Base-by-base conservation (phyloP, 1,140 invertebrate genomes). In the Megalopta genalis region DNA sequence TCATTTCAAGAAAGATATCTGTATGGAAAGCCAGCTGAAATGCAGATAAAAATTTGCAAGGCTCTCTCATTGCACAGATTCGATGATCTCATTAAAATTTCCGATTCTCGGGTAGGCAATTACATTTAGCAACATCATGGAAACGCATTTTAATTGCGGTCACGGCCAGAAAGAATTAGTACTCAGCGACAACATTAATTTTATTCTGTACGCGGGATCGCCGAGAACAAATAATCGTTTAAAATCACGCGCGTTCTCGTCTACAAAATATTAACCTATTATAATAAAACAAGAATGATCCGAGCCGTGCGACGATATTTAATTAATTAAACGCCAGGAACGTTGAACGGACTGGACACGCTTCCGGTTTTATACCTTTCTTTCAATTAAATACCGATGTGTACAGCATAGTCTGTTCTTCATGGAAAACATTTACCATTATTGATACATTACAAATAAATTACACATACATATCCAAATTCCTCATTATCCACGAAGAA, bases 141-240 rank as follows among this genome's bases (percentile, higher is more conserved):
- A n/a, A 66, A 49, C n/a, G 42, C 23, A 66, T 23, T 46, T 66
- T 25, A 46, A 66, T 23, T 23, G 42, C 42, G n/a, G 14, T 16
- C 64, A 49, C 39, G 8, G 18, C 2, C 42, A 46, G 42, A 46
- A 66, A 46, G 42, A 66, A n/a, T 66, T 66, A 49, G 14, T 39
- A 49, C 64, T 49, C 42, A 7, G 64, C 21, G 25, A 25, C 23
- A 66, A 66, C 42, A 39, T 66, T 66, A 49, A 66, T 66, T 66
- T 66, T 7, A 66, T 66, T 66, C n/a, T 10, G 23, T 66, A 49
- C 23, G n/a, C 23, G n/a, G 42, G 42, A 14, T 12, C 42, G 14
- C 9, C 10, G 16, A 27, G 42, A 67, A 67, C 5, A 52, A 32
- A 21, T 54, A 68, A 68, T 54, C 52, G 18, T 54, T 68, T 52